phyloP scores from a whole-genome alignment of 2,113 vertebrate genomes.

The Nothocercus nigrocapillus region DNA sequence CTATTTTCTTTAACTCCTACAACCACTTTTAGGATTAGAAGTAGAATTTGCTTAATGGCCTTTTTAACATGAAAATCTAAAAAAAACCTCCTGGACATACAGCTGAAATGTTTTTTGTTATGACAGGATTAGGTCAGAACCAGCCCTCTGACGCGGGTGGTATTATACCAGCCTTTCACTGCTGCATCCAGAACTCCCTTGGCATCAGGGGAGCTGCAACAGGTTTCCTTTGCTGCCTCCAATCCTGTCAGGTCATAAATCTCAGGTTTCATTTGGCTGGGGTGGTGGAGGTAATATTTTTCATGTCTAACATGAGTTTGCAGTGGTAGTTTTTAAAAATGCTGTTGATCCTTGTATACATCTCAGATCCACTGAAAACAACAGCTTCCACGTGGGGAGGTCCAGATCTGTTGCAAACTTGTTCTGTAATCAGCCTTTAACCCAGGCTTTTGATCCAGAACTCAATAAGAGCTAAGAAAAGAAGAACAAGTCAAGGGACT shows the following conservation, averaged over 20 bases:
- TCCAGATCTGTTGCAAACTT: neutral
- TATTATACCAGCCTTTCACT: slow-evolving; percentile 27
- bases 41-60: neutral
- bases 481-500: neutral
- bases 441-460: neutral
- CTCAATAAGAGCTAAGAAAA: neutral
- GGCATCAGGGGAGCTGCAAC: neutral
- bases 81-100: neutral
- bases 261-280: slow-evolving; percentile 14
- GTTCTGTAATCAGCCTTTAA: neutral
- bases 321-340: neutral
- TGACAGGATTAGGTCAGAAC: neutral
- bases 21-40: neutral
- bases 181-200: neutral
- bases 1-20: neutral
- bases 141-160: neutral
- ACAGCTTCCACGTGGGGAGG: neutral
- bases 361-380: neutral
- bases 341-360: neutral
- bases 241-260: slow-evolving; percentile 19
- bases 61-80: neutral
- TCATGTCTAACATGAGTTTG: neutral
- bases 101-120: neutral
- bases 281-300: slow-evolving; percentile 1
- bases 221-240: slow-evolving; percentile 19